Conservation (phyloP, 2,113 vertebrate species). For the Pholis gunnellus region DNA sequence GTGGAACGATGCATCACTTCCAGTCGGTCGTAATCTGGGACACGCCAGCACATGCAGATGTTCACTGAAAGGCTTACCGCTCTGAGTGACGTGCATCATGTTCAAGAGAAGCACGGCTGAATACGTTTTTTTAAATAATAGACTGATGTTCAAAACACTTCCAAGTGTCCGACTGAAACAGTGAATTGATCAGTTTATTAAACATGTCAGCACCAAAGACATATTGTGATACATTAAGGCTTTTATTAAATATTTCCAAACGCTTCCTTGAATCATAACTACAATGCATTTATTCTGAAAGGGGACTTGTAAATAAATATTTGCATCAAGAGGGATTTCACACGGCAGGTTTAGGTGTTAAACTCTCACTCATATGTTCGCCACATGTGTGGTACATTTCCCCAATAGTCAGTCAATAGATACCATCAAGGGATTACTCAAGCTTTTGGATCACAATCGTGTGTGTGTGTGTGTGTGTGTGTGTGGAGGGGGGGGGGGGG, state of each 20-base stretch:
- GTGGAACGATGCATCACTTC: constrained; percentile 69
- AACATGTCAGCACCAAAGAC: background rate
- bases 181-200: background rate
- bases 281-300: background rate
- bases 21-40: constrained; percentile 60
- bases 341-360: background rate
- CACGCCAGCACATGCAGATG: constrained; percentile 62
- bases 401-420: constrained; percentile 29
- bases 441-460: too few relatives aligned
- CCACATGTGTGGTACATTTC: constrained; percentile 37
- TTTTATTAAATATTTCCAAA: background rate
- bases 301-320: background rate
- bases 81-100: constrained; percentile 33
- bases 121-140: background rate
- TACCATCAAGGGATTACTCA: constrained; percentile 21
- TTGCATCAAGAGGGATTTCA: constrained; percentile 18
- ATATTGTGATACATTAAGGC: background rate
- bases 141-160: background rate
- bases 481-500: too few relatives aligned
- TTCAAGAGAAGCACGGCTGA: background rate
- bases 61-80: constrained; percentile 38
- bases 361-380: constrained; percentile 46
- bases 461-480: background rate
- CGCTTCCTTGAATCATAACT: background rate
- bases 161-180: background rate